Conservation (phyloP, 2,888 invertebrate species). For the Epicampocera succincta region DNA sequence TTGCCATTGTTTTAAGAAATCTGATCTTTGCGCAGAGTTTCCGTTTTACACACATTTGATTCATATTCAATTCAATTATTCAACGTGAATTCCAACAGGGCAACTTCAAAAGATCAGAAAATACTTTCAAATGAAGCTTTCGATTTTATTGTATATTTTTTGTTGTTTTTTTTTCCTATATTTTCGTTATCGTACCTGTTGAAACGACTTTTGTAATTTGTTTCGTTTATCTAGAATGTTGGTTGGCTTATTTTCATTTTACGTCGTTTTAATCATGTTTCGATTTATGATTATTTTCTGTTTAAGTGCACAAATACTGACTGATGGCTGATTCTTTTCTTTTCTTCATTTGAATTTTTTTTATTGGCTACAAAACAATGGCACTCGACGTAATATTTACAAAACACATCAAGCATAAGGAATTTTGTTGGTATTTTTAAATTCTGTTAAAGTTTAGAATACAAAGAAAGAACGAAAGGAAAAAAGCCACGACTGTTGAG, state of each 20-base stretch:
- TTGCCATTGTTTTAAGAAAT: no score
- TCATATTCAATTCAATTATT: no score
- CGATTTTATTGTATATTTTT: no score
- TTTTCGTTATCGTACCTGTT: not conserved
- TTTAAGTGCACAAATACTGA: not conserved
- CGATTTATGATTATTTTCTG: constrained; percentile 32
- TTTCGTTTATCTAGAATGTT: not conserved
- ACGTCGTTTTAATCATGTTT: constrained; percentile 16
- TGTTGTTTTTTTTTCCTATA: not conserved
- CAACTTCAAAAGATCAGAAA: no score
- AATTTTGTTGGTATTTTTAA: not conserved
- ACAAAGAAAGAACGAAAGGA: no score
- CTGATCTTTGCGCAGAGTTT: no score
- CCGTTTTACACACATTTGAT: no score
- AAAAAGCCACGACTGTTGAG: no score
- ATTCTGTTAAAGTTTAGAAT: not conserved
- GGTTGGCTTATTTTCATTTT: not conserved
- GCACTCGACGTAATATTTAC: constrained; percentile 14
- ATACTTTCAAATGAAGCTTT: no score
- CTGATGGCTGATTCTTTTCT: not conserved
- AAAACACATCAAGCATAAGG: constrained; percentile 8
- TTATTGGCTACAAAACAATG: not conserved
- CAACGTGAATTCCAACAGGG: no score
- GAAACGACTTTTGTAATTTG: not conserved
- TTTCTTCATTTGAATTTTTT: no score